phyloP scores from a whole-genome alignment of 2,797 vertebrate species.

The Hyperoplus lanceolatus region DNA sequence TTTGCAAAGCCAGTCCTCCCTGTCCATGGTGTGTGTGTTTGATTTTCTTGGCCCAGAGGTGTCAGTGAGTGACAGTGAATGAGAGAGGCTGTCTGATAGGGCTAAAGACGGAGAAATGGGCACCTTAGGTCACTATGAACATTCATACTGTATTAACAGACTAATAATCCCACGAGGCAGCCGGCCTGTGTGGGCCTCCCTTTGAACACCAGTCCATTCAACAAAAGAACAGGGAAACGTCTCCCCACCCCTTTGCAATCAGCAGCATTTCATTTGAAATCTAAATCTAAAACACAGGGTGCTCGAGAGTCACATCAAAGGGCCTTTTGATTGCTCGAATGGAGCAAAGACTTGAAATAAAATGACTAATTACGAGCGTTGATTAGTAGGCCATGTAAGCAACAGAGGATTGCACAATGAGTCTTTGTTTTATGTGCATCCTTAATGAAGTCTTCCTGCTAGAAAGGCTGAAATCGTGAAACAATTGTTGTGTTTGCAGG shows the following conservation, averaged over 20 bases:
- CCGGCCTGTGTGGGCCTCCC: constrained; percentile 61
- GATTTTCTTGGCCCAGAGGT: constrained; percentile 38
- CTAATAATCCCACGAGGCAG: constrained; percentile 58
- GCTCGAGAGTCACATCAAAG: constrained; percentile 76
- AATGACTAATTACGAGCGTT: constrained; percentile 77
- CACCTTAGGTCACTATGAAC: constrained; percentile 49
- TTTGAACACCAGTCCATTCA: constrained; percentile 76
- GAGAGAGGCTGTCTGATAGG: constrained; percentile 29
- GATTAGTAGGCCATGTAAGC: constrained; percentile 70
- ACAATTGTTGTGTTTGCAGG: constrained; percentile 37
- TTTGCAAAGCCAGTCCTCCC: not conserved
- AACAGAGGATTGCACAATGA: constrained; percentile 71
- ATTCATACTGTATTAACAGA: constrained; percentile 39
- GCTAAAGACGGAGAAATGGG: not conserved
- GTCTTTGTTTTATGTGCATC: constrained; percentile 65
- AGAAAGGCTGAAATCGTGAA: constrained; percentile 46
- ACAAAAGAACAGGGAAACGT: constrained; percentile 55
- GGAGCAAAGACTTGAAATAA: constrained; percentile 77
- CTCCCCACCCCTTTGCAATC: constrained; percentile 61
- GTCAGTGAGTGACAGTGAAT: constrained; percentile 56
- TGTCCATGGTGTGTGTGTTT: constrained; percentile 16
- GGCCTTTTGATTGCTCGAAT: constrained; percentile 67
- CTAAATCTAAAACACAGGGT: constrained; percentile 74
- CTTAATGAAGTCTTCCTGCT: constrained; percentile 58
- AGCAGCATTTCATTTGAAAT: constrained; percentile 77